These are phyloP conservation scores for Anastrepha obliqua DNA, from an alignment of 1,140 invertebrate genomes.

Conservation along the genomic window DNA sequence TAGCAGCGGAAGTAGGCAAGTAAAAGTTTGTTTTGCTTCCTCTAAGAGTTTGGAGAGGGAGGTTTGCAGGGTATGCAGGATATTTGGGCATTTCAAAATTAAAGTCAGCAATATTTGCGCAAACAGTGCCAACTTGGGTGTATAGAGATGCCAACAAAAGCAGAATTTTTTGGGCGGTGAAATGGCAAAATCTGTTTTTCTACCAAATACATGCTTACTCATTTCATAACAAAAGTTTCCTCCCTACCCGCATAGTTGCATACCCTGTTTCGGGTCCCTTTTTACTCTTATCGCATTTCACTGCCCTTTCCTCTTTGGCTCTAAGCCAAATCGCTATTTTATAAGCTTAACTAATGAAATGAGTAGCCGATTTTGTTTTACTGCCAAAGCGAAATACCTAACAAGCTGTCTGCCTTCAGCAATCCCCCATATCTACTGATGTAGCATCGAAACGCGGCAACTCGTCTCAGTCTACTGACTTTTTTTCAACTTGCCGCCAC, in stretches of 20 bases:
- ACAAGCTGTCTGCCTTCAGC: not conserved
- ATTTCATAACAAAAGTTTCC: no score
- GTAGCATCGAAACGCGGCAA: not conserved
- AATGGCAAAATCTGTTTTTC: no score
- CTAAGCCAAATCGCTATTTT: conserved; percentile 1
- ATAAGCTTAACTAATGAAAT: conserved; percentile 18
- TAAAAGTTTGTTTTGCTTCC: conserved; percentile 4
- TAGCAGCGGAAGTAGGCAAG: conserved; percentile 6
- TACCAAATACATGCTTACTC: no score
- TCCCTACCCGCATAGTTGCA: no score
- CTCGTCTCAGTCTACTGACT: not conserved
- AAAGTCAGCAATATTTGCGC: not conserved
- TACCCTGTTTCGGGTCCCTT: no score
- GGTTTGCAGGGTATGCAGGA: not conserved
- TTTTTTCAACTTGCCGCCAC: not conserved
- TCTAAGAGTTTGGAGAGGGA: no score
- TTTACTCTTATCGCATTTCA: no score
- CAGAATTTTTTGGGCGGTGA: no score
- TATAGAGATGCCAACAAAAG: no score
- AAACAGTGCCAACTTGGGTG: not conserved
- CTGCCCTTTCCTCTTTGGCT: not conserved
- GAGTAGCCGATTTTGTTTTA: not conserved
- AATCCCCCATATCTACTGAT: no score
- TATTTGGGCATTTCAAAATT: conserved; percentile 8
- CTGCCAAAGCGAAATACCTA: not conserved